Conservation (phyloP, 2,797 vertebrate species). For the Coregonus sp. region DNA sequence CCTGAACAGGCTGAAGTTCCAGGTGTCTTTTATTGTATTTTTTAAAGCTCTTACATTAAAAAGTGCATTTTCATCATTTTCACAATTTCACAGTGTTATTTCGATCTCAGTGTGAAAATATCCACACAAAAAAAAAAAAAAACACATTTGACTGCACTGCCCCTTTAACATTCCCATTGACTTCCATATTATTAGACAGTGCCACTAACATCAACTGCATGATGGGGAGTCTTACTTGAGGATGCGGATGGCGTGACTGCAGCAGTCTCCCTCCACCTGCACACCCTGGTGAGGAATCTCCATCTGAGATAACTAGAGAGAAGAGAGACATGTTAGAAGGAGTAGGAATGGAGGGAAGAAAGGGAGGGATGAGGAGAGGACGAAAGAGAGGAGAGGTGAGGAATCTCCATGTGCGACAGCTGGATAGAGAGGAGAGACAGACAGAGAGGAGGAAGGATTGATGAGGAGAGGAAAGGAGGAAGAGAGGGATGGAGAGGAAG, state of each 20-base stretch:
- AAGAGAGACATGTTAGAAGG: neutral
- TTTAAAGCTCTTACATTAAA: too few species aligned
- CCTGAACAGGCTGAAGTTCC: too few species aligned
- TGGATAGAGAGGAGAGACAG: neutral
- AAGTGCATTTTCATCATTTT: too few species aligned
- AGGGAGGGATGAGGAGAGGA: neutral
- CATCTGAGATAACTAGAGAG: conserved; percentile 86
- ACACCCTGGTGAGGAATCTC: conserved; percentile 97
- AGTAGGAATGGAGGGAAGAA: neutral
- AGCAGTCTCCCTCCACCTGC: conserved; percentile 96
- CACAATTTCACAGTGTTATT: too few species aligned
- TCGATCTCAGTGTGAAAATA: too few species aligned
- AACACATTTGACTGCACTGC: too few species aligned
- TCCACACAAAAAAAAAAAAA: too few species aligned
- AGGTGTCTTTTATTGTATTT: too few species aligned
- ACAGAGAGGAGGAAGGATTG: neutral
- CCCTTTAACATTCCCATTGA: neutral
- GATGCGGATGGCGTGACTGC: conserved; percentile 93
- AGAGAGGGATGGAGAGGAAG: neutral
- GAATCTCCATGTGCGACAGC: too few species aligned
- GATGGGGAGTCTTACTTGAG: conserved; percentile 83
- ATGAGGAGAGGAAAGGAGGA: neutral
- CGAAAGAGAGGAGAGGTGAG: neutral
- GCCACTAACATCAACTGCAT: neutral
- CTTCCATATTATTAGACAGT: neutral